Evolutionary conservation across 1,140 invertebrate species (phyloP), one percentile per base, ranked within the genome.

Genomic region (Rhagoletis zephyria): DNA sequence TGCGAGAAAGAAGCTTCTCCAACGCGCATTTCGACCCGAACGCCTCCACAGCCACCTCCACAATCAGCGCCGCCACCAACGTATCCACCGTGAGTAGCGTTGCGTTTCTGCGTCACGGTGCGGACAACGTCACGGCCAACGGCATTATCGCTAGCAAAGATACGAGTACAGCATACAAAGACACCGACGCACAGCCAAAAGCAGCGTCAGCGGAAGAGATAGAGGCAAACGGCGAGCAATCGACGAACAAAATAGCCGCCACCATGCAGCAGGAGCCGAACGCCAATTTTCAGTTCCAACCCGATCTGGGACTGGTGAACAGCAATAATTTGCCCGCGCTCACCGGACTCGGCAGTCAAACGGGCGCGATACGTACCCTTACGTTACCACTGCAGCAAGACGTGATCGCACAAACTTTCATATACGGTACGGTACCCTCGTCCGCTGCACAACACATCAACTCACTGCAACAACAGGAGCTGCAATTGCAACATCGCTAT

Each of bases 211-310:
- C 48, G 12, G 10, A 4, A 19, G 3, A 45, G 65, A 61, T 12
- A 10, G 10, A 42, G 3, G 74, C 45, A 6, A 16, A 86, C 85
- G 56, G 10, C 51, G 60, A 86, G 48, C 64, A 61, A 87, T 67
- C 40, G 60, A 88, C 40, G 60, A 88, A 56, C 19, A 59, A 77
- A 86, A 45, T 67, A 45, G 51, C 88, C 65, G 89, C 88, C 90
- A 93, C 89, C 70, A 93, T 93, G 92, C 92, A 93, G 92, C 92
- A 93, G 90, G 92, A 93, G 87, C 90, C 92, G 91, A 93, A 93
- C 74, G 91, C 92, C 87, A 93, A 93, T 90, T 91, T 93, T 92
- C 92, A 93, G 91, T 92, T 93, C 89, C 92, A 91, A 86, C 89
- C 90, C 89, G 92, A 93, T 89, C 89, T 93, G 91, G 91, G 91